These are phyloP conservation scores for Oenanthe oenanthe DNA, from an alignment of 2,113 vertebrate species.

Conservation along the genomic window DNA sequence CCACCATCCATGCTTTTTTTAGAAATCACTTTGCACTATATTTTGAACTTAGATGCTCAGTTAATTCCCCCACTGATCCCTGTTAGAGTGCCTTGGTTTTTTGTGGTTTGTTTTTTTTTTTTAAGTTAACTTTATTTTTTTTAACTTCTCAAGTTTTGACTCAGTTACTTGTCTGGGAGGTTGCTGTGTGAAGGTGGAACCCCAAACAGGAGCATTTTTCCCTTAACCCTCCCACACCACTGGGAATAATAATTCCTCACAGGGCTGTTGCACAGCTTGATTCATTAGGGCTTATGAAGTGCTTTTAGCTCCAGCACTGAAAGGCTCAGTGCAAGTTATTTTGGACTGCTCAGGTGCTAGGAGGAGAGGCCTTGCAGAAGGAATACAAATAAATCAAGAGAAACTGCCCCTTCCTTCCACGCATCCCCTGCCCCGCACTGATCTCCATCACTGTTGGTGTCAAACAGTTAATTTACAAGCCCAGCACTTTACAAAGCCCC, in stretches of 20 bases:
- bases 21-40: not conserved
- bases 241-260: constrained; percentile 36
- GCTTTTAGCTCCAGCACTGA: constrained; percentile 40
- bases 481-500: constrained; percentile 44
- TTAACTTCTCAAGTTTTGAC: not conserved
- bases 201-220: not conserved
- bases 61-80: not conserved
- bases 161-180: not conserved
- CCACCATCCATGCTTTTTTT: not conserved
- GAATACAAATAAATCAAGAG: constrained; percentile 54
- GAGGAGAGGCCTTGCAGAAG: not conserved
- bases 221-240: not conserved
- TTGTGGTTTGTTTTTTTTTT: not conserved
- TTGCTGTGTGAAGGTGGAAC: not conserved
- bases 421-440: constrained; percentile 9
- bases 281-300: constrained; percentile 63
- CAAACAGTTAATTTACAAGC: constrained; percentile 68
- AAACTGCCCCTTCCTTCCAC: constrained; percentile 19
- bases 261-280: constrained; percentile 53
- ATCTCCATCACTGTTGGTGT: constrained; percentile 50
- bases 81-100: not conserved
- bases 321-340: constrained; percentile 42
- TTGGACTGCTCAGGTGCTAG: constrained; percentile 56
- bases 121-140: not conserved
- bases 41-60: not conserved